Percentiles rank a stretch among this genome's conserved stretches.
These are phyloP conservation scores for Ameiurus melas DNA, from an alignment of 2,113 vertebrate genomes.

Conservation along the genomic window DNA sequence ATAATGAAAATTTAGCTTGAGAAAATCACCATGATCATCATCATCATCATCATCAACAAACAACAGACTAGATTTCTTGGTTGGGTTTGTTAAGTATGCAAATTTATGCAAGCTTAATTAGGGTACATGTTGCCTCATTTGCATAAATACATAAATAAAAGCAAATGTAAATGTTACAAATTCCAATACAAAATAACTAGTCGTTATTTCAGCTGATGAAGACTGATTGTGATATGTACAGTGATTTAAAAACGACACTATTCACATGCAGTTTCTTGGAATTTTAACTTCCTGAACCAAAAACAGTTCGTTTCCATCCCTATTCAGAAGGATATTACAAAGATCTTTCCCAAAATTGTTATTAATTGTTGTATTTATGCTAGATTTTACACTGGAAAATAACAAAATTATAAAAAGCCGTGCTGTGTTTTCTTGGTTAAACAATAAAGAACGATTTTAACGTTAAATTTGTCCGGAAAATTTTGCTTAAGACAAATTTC, in stretches of 20 bases:
- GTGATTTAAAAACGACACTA: too few species aligned
- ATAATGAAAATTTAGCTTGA: not conserved
- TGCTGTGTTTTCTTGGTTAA: not conserved
- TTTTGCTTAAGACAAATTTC: not conserved
- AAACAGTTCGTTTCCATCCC: not conserved
- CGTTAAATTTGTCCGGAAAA: not conserved
- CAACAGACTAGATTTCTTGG: not conserved
- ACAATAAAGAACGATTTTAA: not conserved
- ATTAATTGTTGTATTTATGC: not conserved
- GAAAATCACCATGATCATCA: not conserved
- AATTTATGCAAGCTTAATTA: not conserved
- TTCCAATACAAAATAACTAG: too few species aligned
- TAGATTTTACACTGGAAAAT: not conserved
- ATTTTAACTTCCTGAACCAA: not conserved
- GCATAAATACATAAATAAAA: not conserved
- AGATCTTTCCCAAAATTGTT: too few species aligned
- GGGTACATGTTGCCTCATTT: not conserved
- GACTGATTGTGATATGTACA: too few species aligned
- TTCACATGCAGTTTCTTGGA: too few species aligned
- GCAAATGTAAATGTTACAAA: not conserved
- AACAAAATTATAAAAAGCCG: not conserved
- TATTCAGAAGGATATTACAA: not conserved
- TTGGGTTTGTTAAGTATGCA: not conserved
- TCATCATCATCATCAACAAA: not conserved
- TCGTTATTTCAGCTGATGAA: too few species aligned